Percentiles rank a stretch among this genome's conserved stretches.
These are phyloP conservation scores for Engystomops pustulosus DNA, from an alignment of 2,113 vertebrate species.

Conservation along the genomic window DNA sequence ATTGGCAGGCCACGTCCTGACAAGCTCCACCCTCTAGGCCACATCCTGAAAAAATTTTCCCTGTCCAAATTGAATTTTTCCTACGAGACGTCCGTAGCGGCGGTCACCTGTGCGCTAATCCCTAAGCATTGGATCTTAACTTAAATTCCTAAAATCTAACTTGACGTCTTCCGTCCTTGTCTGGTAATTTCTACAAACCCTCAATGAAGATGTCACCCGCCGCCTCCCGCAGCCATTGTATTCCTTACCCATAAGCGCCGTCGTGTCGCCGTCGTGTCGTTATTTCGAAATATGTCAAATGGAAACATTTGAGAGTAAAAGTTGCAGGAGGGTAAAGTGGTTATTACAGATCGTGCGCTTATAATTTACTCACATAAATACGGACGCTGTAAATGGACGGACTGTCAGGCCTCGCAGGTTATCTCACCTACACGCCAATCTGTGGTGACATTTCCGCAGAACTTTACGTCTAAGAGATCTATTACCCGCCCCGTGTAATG, in stretches of 20 bases:
- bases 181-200: constrained; percentile 39
- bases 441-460: constrained; percentile 43
- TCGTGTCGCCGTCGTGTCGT: constrained; percentile 39
- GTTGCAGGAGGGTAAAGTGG: constrained; percentile 51
- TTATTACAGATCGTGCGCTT: constrained; percentile 55
- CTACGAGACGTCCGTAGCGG: too few relatives aligned
- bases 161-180: constrained; percentile 30
- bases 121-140: not conserved
- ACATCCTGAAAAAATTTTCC: too few relatives aligned
- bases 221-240: constrained; percentile 37
- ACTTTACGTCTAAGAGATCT: constrained; percentile 46
- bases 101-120: too few relatives aligned
- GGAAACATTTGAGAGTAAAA: constrained; percentile 39
- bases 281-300: constrained; percentile 58
- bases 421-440: constrained; percentile 55
- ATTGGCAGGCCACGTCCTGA: not conserved
- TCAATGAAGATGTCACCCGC: constrained; percentile 48
- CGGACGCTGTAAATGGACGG: constrained; percentile 54
- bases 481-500: constrained; percentile 42
- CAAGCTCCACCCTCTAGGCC: not conserved
- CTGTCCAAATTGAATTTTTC: not conserved
- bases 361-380: constrained; percentile 59
- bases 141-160: constrained; percentile 1
- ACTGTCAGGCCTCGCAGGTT: constrained; percentile 41
- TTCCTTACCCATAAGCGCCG: constrained; percentile 54